phyloP scores from a whole-genome alignment of 1,140 invertebrate species.

The Drosophila gunungcola region DNA sequence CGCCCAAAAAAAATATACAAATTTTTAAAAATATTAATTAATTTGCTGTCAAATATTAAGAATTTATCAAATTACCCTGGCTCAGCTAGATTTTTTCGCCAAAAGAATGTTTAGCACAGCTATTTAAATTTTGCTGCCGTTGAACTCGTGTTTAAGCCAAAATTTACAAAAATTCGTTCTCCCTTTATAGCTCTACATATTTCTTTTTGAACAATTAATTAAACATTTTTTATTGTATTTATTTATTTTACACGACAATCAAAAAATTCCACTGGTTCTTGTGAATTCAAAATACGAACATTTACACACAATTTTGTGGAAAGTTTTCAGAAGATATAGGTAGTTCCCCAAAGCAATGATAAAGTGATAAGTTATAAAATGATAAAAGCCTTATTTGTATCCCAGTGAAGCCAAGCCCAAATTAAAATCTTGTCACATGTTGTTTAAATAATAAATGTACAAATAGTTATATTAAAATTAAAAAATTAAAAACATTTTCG shows the following conservation, averaged over 20 bases:
- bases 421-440: neutral
- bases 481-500: too few species aligned
- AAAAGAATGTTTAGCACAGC: slow-evolving; percentile 19
- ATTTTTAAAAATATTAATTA: too few species aligned
- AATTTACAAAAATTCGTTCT: neutral
- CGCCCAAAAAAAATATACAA: neutral
- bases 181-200: neutral
- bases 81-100: slow-evolving; percentile 1
- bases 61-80: neutral
- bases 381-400: neutral
- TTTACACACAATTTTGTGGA: neutral
- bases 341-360: neutral
- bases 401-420: neutral
- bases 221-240: neutral
- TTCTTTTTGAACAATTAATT: neutral
- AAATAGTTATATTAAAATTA: too few species aligned
- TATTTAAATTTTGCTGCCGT: slow-evolving; percentile 5
- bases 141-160: slow-evolving; percentile 5
- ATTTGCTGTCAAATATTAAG: neutral
- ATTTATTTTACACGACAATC: too few species aligned
- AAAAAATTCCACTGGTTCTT: too few species aligned
- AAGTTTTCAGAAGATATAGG: neutral
- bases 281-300: neutral
- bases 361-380: neutral
- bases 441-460: neutral